Evolutionary conservation across 2,113 vertebrate genomes (phyloP).

Genomic region (Syngnathus floridae): DNA sequence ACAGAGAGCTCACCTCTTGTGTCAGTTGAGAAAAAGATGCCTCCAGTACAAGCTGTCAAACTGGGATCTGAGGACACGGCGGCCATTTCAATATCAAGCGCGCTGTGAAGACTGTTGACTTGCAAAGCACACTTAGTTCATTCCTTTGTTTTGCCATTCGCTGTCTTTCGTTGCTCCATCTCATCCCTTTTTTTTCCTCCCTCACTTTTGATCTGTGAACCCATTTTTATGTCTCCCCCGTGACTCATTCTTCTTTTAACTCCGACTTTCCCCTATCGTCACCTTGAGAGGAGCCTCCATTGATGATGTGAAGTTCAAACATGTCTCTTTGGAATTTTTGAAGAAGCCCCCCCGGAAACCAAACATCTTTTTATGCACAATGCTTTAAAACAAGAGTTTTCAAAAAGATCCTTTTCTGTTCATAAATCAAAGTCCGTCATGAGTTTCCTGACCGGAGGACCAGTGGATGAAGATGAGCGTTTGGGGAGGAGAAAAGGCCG

Average conservation of each 20-base stretch:
- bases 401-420: not conserved
- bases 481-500: constrained; percentile 29
- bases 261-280: constrained; percentile 4
- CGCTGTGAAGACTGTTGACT: constrained; percentile 6
- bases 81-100: constrained; percentile 10
- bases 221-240: not conserved
- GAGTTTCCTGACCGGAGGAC: not conserved
- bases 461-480: constrained; percentile 59
- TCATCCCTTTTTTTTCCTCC: not conserved
- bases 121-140: constrained; percentile 2
- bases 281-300: constrained; percentile 7
- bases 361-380: constrained; percentile 3
- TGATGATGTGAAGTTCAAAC: constrained; percentile 3
- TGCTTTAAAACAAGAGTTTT: not conserved
- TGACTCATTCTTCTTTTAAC: constrained; percentile 8
- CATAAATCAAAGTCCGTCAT: not conserved
- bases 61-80: constrained; percentile 2
- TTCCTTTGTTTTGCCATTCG: constrained; percentile 8
- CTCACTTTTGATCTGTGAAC: constrained; percentile 7
- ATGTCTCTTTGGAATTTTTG: not conserved
- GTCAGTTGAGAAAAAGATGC: constrained; percentile 4
- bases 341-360: constrained; percentile 5
- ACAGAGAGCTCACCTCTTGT: not conserved
- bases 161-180: not conserved
- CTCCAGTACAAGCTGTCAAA: constrained; percentile 9